Conservation (phyloP, 64 coral and sea anemone genomes). For the Dendronephthya gigantea region DNA sequence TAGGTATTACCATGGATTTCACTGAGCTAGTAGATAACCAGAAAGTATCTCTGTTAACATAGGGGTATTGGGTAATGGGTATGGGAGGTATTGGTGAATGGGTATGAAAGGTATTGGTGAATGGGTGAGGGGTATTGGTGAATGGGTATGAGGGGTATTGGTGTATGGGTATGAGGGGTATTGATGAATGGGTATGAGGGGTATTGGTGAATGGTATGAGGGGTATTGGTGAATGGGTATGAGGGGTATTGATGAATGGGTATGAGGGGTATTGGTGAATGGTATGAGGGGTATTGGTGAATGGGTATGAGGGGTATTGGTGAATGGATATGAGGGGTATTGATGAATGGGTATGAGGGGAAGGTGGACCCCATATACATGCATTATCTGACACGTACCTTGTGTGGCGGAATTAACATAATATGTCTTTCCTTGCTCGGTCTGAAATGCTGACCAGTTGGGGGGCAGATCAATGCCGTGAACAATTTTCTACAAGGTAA, state of each 20-base stretch:
- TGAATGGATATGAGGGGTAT: neutral
- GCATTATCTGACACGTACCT: too few species aligned
- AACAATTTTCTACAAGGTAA: neutral
- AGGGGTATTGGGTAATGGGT: too few species aligned
- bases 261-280: too few species aligned
- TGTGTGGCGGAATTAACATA: constrained; percentile 3
- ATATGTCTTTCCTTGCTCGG: neutral
- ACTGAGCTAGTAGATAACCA: too few species aligned
- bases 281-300: too few species aligned
- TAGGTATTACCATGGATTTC: too few species aligned
- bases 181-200: neutral
- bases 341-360: neutral
- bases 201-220: too few species aligned
- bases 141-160: neutral
- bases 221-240: too few species aligned
- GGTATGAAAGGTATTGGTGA: too few species aligned
- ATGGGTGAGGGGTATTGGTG: neutral
- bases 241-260: too few species aligned
- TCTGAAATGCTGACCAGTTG: constrained; percentile 6
- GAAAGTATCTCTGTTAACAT: too few species aligned
- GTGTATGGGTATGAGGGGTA: neutral
- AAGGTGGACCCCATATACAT: too few species aligned
- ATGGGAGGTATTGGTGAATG: neutral
- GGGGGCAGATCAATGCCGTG: neutral
- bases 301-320: neutral